Evolutionary conservation across 2,888 invertebrate species (phyloP).

Genomic region (Notodonta dromedarius): DNA sequence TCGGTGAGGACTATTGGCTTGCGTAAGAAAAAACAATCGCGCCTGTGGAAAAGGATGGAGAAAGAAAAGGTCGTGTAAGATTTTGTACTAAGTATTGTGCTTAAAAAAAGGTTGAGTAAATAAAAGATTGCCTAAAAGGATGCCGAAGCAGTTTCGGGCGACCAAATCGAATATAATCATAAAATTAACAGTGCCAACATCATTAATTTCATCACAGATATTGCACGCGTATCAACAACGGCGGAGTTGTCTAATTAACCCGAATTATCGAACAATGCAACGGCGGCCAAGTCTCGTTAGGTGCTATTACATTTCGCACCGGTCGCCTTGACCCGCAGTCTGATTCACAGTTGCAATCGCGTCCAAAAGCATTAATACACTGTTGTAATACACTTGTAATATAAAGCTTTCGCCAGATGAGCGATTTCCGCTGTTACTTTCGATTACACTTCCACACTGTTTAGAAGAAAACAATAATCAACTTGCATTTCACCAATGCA

Average conservation of each 20-base stretch:
- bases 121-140: neutral
- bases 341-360: constrained; percentile 24
- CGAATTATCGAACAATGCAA: constrained; percentile 11
- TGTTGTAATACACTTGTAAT: constrained; percentile 29
- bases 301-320: constrained; percentile 6
- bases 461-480: too few relatives aligned
- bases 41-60: too few relatives aligned
- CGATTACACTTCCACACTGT: too few relatives aligned
- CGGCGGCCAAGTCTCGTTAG: constrained; percentile 2
- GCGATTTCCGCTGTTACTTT: neutral
- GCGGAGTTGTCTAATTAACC: constrained; percentile 6
- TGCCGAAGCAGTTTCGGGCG: neutral
- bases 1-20: too few relatives aligned
- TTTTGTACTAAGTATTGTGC: neutral
- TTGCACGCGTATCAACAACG: neutral
- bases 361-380: constrained; percentile 15
- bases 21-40: too few relatives aligned
- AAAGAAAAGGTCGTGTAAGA: too few relatives aligned
- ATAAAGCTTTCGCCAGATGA: constrained; percentile 18
- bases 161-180: constrained; percentile 7
- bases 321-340: constrained; percentile 16
- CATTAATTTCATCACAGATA: constrained; percentile 12
- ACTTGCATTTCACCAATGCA: neutral
- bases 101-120: neutral
- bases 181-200: constrained; percentile 6